A percentile compares a stretch with the other conserved stretches of the same genome.
These are phyloP conservation scores for Andricus quercusramuli DNA, from an alignment of 2,888 invertebrate genomes.

Conservation along the genomic window DNA sequence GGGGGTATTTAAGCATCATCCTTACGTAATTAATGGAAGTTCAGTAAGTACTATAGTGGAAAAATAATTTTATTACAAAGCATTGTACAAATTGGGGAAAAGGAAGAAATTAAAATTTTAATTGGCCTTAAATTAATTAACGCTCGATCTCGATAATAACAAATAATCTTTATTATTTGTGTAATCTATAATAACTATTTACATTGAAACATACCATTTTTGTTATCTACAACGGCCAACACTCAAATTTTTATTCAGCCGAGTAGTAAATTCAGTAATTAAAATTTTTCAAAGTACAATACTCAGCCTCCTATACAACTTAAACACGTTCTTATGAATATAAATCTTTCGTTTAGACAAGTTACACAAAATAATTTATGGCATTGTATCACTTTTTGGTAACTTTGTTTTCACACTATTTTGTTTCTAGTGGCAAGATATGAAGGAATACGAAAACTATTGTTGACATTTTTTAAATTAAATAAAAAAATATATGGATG, in stretches of 20 bases:
- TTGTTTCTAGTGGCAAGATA: background rate
- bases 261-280: slow-evolving; percentile 6
- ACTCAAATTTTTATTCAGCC: slow-evolving; percentile 17
- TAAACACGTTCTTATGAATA: background rate
- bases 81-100: no score
- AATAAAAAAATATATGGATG: no score
- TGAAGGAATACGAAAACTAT: no score
- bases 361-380: background rate
- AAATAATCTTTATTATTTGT: slow-evolving; percentile 37
- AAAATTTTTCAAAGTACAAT: background rate
- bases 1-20: no score
- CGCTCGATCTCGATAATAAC: slow-evolving; percentile 20
- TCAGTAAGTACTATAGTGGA: no score
- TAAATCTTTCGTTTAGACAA: background rate
- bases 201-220: slow-evolving; percentile 30
- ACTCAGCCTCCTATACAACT: background rate
- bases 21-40: no score
- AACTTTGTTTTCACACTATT: background rate
- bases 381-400: background rate
- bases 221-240: slow-evolving; percentile 17
- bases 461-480: no score
- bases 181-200: slow-evolving; percentile 28
- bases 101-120: no score
- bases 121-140: no score
- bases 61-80: no score